A percentile compares a stretch with the other conserved stretches of the same genome.
Evolutionary conservation across 2,113 vertebrate genomes (phyloP).

Genomic region (Verasper variegatus): DNA sequence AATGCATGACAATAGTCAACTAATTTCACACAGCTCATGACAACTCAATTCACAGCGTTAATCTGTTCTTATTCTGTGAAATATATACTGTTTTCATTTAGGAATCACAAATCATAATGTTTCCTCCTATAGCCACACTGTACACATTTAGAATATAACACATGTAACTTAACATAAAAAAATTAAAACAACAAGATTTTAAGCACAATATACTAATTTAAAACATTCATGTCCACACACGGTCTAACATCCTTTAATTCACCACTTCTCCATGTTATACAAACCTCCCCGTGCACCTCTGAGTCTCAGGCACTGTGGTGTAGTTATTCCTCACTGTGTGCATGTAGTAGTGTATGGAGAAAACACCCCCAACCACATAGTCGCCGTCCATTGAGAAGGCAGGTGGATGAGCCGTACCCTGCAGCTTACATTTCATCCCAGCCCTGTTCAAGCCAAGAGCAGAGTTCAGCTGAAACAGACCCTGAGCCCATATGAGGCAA

Average conservation of each 20-base stretch:
- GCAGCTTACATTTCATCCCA: slow-evolving; percentile 56
- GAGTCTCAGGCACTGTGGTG: slow-evolving; percentile 61
- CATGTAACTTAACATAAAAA: neutral
- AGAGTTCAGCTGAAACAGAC: slow-evolving; percentile 23
- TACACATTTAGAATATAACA: neutral
- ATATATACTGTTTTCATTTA: neutral
- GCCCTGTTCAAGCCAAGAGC: neutral
- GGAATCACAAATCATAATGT: neutral
- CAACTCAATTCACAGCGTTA: neutral
- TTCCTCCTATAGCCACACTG: neutral
- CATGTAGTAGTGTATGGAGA: slow-evolving; percentile 67
- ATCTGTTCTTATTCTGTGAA: neutral
- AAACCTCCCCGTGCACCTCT: slow-evolving; percentile 76
- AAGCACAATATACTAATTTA: slow-evolving; percentile 5
- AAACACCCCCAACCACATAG: slow-evolving; percentile 75
- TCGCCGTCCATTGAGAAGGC: slow-evolving; percentile 72
- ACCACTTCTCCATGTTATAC: slow-evolving; percentile 16
- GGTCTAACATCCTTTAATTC: neutral
- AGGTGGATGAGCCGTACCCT: slow-evolving; percentile 47
- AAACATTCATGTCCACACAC: neutral
- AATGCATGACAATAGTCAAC: neutral
- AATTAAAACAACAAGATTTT: neutral
- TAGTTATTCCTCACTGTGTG: slow-evolving; percentile 58
- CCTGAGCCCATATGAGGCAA: slow-evolving; percentile 9
- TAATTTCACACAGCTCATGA: neutral